A percentile compares a stretch with the other conserved stretches of the same genome.
These are phyloP conservation scores for Gastrophryne carolinensis DNA, from an alignment of 2,797 vertebrate genomes.

Conservation along the genomic window DNA sequence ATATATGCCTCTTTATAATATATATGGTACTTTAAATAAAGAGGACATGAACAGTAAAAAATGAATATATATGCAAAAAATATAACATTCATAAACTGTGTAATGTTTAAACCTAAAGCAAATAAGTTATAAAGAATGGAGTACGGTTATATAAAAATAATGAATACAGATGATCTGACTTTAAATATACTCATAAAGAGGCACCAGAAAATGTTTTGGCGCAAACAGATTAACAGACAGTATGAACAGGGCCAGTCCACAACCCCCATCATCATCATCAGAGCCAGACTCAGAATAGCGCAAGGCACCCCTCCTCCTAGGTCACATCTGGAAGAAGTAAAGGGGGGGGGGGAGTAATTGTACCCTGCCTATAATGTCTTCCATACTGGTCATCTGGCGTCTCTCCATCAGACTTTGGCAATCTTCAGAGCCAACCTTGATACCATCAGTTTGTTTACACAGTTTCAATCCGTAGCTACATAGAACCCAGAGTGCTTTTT, in stretches of 20 bases:
- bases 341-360: constrained; percentile 29
- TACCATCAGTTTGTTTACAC: constrained; percentile 41
- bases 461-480: not conserved
- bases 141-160: too few relatives aligned
- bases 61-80: too few relatives aligned
- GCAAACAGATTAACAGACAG: not conserved
- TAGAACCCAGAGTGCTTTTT: not conserved
- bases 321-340: constrained; percentile 47
- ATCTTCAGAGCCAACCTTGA: constrained; percentile 39
- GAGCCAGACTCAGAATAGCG: not conserved
- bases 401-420: constrained; percentile 36
- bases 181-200: not conserved
- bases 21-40: too few relatives aligned
- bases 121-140: too few relatives aligned
- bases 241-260: not conserved
- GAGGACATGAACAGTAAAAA: too few relatives aligned
- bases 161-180: too few relatives aligned
- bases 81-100: too few relatives aligned
- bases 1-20: too few relatives aligned
- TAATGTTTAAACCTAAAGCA: too few relatives aligned
- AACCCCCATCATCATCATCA: not conserved
- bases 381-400: constrained; percentile 34
- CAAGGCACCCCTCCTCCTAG: not conserved
- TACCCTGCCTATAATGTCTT: constrained; percentile 44
- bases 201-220: not conserved